Evolutionary conservation across 2,113 vertebrate species (phyloP).

Genomic region (Porphyrio hochstetteri): DNA sequence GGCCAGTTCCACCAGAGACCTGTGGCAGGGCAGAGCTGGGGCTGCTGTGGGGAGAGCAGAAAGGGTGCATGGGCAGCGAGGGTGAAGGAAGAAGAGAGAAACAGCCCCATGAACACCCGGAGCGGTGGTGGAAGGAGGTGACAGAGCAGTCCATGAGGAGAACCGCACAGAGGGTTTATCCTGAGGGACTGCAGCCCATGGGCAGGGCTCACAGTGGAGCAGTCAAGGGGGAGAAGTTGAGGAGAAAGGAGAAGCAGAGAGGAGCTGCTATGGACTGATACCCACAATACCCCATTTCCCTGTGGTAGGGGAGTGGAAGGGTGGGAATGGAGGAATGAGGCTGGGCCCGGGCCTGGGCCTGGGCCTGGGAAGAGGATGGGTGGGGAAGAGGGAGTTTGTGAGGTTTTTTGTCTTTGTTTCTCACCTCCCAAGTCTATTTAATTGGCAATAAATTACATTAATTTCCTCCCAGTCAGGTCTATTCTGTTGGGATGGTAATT

Average conservation of each 20-base stretch:
- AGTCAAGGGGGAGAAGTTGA: background rate
- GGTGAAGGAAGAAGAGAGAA: background rate
- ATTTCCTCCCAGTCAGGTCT: background rate
- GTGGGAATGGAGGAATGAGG: background rate
- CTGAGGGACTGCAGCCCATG: background rate
- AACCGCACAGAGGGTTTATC: background rate
- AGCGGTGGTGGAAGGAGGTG: no score
- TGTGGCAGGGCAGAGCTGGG: background rate
- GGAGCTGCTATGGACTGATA: background rate
- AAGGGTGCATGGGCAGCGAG: accelerated
- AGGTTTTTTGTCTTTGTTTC: background rate
- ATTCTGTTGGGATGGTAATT: background rate
- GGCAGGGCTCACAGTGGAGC: accelerated
- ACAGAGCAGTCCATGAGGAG: accelerated
- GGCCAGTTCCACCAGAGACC: background rate
- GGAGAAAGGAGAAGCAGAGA: background rate
- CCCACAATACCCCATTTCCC: background rate
- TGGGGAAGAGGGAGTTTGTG: background rate
- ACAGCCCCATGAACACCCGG: accelerated
- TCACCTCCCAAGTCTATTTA: background rate
- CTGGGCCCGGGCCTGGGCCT: background rate
- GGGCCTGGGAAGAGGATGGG: background rate
- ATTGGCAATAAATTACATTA: background rate
- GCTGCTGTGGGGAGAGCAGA: accelerated
- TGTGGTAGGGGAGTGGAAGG: background rate